Base-by-base conservation (phyloP, 2,797 vertebrate species). In the Pangasius mekongensis region DNA sequence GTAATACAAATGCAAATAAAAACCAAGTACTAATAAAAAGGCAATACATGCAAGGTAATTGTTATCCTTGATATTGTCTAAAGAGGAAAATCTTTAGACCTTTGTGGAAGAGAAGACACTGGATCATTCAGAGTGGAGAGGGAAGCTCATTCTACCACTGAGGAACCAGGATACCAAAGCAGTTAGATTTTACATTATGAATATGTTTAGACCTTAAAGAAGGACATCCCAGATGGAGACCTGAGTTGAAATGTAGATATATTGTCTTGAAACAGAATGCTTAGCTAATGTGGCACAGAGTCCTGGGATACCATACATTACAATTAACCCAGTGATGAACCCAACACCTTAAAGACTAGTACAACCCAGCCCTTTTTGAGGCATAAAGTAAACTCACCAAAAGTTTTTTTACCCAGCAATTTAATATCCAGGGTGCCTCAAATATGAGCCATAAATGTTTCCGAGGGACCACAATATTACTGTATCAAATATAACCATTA, bases 401-500 rank as follows among this genome's bases (percentile, higher is more conserved):
- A 81, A 86, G 36, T 73, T 43, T 49, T 24, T 83, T 82, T n/a
- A 43, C 78, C 24, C 18, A 69, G 64, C 18, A 69, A 69, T 86
- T 91, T 84, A 85, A 86, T 87, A 90, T 64, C 60, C 33, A 76
- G 47, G 27, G 67, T 9, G 22, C 7, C 58, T 86, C 67, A 86
- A 84, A 76, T 84, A 80, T 66, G 67, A 66, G 39, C 66, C 67
- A 89, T 90, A 89, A 89, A 86, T 49, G 58, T 88, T 91, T 87
- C 83, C 33, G 76, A 47, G 85, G 87, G 56, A 84, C 58, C 85
- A 83, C 80, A 86, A 85, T 85, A 84, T 87, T 86, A 86, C 85
- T 58, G 58, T 90, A 89, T 91, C 89, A 88, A 67, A 89, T 90
- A 87, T 90, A 80, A 43, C 80, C 85, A 83, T 88, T 91, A 88